Conservation (phyloP, 1,140 invertebrate genomes). For the Drosophila athabasca region DNA sequence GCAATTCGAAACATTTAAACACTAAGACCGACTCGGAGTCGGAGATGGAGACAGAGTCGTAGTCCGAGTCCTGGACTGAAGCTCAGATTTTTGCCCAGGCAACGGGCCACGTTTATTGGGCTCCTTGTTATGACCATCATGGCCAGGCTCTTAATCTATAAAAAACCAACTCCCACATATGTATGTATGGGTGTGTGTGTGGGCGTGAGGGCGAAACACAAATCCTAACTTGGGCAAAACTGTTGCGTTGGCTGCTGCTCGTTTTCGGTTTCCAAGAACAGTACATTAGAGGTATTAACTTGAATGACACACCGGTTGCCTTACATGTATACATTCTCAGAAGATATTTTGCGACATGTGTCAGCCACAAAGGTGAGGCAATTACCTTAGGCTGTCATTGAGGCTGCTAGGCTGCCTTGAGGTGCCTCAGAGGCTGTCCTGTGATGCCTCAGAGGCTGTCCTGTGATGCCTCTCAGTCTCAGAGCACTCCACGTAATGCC, state of each 20-base stretch:
- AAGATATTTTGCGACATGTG: slow-evolving; percentile 23
- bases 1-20: slow-evolving; percentile 81
- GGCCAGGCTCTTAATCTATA: slow-evolving; percentile 72
- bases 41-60: background rate
- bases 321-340: slow-evolving; percentile 26
- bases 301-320: slow-evolving; percentile 20
- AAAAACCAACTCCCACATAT: slow-evolving; percentile 54
- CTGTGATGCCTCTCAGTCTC: slow-evolving; percentile 9
- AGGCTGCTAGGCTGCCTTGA: background rate
- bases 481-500: slow-evolving; percentile 23
- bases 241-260: slow-evolving; percentile 57
- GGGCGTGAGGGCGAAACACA: slow-evolving; percentile 5
- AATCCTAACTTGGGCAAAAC: slow-evolving; percentile 35
- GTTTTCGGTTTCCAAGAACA: slow-evolving; percentile 31
- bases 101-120: slow-evolving; percentile 55
- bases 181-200: slow-evolving; percentile 8
- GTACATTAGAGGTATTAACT: slow-evolving; percentile 65
- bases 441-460: slow-evolving; percentile 18
- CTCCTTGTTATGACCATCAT: slow-evolving; percentile 66
- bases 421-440: slow-evolving; percentile 6
- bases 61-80: slow-evolving; percentile 12
- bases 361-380: slow-evolving; percentile 3
- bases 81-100: slow-evolving; percentile 43
- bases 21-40: slow-evolving; percentile 20
- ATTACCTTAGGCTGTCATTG: too few relatives aligned